Conservation (phyloP, 1,140 invertebrate species). For the Eurosta solidaginis region DNA sequence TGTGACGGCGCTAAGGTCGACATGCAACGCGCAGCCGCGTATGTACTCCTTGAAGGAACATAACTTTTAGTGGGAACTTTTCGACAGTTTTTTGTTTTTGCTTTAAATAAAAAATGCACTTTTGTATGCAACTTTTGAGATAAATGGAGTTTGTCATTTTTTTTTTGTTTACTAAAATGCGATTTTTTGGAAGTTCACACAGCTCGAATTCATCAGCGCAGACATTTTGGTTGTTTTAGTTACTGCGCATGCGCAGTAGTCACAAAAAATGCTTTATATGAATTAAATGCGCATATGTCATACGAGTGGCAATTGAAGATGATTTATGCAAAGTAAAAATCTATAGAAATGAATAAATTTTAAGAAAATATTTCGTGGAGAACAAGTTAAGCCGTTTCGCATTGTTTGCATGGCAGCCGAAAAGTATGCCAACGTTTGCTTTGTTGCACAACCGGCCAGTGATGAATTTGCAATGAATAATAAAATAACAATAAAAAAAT, state of each 20-base stretch:
- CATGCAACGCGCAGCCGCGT: neutral
- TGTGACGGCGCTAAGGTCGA: neutral
- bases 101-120: neutral
- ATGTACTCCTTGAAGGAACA: neutral
- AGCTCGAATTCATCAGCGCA: constrained; percentile 16
- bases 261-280: neutral
- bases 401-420: neutral
- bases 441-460: neutral
- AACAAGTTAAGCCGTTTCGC: constrained; percentile 10
- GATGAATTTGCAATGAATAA: neutral
- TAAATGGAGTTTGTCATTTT: neutral
- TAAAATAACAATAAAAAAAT: neutral
- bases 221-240: neutral
- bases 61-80: neutral
- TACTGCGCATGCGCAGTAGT: neutral
- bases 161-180: neutral
- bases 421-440: neutral
- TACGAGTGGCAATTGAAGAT: neutral
- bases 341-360: neutral
- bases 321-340: constrained; percentile 1
- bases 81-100: neutral
- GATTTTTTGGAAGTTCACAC: constrained; percentile 3
- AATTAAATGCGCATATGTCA: neutral
- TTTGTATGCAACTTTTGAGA: neutral
- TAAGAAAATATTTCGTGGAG: neutral